Conservation (phyloP, 2,797 vertebrate genomes). For the Galago senegalensis region DNA sequence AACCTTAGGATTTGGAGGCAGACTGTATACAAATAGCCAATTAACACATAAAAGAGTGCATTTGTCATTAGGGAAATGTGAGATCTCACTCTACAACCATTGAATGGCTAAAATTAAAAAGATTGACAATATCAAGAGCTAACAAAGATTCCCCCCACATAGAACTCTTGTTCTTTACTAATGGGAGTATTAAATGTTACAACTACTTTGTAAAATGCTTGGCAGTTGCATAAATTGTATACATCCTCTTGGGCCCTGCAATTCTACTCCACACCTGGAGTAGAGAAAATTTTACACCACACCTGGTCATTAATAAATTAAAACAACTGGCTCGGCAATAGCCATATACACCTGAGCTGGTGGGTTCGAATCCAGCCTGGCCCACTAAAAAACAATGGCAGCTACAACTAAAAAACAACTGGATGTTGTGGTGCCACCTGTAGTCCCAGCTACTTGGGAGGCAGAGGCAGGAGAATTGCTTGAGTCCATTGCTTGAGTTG, state of each 20-base stretch:
- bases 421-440: too few relatives aligned
- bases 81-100: neutral
- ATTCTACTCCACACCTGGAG: neutral
- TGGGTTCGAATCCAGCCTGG: too few relatives aligned
- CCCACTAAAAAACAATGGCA: too few relatives aligned
- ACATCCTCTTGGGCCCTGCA: conserved; percentile 29
- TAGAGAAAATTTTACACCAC: neutral
- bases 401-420: too few relatives aligned
- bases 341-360: too few relatives aligned
- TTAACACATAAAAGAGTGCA: neutral
- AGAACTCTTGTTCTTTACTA: neutral
- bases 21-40: too few relatives aligned
- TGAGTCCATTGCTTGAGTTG: too few relatives aligned
- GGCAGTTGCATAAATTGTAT: neutral
- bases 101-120: conserved; percentile 47
- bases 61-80: neutral
- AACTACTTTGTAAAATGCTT: neutral
- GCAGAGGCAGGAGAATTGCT: too few relatives aligned
- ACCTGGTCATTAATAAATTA: conserved; percentile 35
- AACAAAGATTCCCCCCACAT: neutral
- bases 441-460: too few relatives aligned
- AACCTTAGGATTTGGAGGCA: too few relatives aligned
- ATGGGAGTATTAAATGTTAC: neutral
- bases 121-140: neutral
- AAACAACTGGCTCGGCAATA: neutral